These are phyloP conservation scores for Arrhopalites spinosus DNA, from an alignment of 2,888 invertebrate species.

Conservation along the genomic window DNA sequence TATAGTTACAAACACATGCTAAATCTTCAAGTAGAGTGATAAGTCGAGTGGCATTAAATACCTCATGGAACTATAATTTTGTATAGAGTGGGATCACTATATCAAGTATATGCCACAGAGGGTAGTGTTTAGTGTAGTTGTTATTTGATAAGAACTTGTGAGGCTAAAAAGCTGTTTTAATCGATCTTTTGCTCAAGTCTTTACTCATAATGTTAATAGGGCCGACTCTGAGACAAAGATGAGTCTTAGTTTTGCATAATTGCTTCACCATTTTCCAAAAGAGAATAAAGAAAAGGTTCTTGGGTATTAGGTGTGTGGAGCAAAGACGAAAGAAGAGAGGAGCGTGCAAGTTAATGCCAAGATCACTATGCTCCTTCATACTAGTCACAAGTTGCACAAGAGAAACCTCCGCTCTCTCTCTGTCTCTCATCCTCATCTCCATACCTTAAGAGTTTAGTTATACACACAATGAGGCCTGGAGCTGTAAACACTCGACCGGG, in stretches of 20 bases:
- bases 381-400: not conserved
- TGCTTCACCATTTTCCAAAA: constrained; percentile 9
- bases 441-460: not conserved
- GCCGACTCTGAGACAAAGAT: constrained; percentile 34
- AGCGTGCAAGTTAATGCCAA: too few species aligned
- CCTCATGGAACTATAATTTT: not conserved
- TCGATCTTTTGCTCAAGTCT: not conserved
- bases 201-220: constrained; percentile 19
- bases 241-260: constrained; percentile 35
- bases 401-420: constrained; percentile 4
- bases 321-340: too few species aligned
- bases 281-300: too few species aligned
- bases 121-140: not conserved
- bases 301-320: too few species aligned
- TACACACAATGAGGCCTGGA: too few species aligned
- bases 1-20: constrained; percentile 13
- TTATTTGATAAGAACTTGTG: constrained; percentile 5
- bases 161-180: constrained; percentile 27
- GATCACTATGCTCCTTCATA: not conserved
- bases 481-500: too few species aligned
- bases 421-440: not conserved
- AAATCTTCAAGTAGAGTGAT: constrained; percentile 14
- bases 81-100: not conserved
- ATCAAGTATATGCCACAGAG: too few species aligned
- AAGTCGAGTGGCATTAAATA: not conserved